Evolutionary conservation across 1,140 invertebrate species (phyloP), one percentile per base, ranked within the genome.

Genomic region (Euura lappo): DNA sequence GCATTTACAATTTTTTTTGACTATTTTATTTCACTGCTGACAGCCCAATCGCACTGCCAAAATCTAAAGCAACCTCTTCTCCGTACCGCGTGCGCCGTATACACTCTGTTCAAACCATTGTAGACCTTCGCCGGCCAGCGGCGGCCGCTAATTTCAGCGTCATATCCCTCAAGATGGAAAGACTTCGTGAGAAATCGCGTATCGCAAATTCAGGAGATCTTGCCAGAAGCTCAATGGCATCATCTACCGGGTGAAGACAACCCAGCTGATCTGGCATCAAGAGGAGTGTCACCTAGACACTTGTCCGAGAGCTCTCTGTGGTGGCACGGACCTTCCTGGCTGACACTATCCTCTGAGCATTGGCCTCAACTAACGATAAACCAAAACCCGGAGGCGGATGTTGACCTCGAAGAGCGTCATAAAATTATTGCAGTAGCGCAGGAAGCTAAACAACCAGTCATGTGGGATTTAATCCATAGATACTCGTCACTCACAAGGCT

Each of bases 101-200:
- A n/a, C n/a, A n/a, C n/a, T n/a, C n/a, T n/a, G n/a, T n/a, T n/a
- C n/a, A n/a, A n/a, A n/a, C n/a, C n/a, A n/a, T n/a, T n/a, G n/a
- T n/a, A n/a, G n/a, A n/a, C n/a, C n/a, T n/a, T n/a, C n/a, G n/a
- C n/a, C n/a, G n/a, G n/a, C n/a, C n/a, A n/a, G n/a, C n/a, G n/a
- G n/a, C n/a, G n/a, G n/a, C n/a, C n/a, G n/a, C n/a, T n/a, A n/a
- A n/a, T n/a, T n/a, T n/a, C n/a, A n/a, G n/a, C n/a, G n/a, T n/a
- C n/a, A n/a, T n/a, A 66, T 6, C 43, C 79, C 4, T 43, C 72
- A 7, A 65, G 66, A 6, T 79, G 75, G 72, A 78, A 82, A 72
- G 74, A 73, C 10, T 84, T 81, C 71, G 78, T 85, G 7, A 76
- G 75, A 5, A 85, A 88, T 75, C 72, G 83, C 60, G 79, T 86